Base-by-base conservation (phyloP, 2,113 vertebrate species). In the Willisornis vidua region DNA sequence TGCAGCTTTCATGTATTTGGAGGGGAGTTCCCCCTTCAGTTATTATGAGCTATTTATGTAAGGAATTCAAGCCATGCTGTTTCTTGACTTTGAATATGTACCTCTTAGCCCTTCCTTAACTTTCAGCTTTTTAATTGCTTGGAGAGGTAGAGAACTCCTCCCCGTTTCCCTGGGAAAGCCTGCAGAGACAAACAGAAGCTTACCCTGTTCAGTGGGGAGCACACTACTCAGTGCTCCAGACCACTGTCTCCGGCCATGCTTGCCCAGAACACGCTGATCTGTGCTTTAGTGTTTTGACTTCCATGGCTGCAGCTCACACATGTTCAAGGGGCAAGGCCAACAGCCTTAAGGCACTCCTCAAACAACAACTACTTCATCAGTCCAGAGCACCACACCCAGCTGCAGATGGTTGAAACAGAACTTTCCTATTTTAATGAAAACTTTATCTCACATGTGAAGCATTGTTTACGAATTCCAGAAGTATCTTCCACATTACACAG, bases 401-500 rank as follows among this genome's bases (percentile, higher is more conserved):
- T 71, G 72, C 93, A 95, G 92, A 94, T 90, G 92, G 85, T 68
- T 87, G 55, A 61, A 94, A 79, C 63, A 91, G 79, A 95, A 70
- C 67, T 55, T 88, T 92, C 39, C 79, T 52, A 65, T 93, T 94
- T 90, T 89, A 92, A 95, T 78, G 49, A 93, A 86, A 90, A 88
- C 75, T 86, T 86, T 88, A 73, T 95, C 94, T 96, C 52, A n/a
- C 81, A 87, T 76, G 59, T 51, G 87, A 90, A 80, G 72, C 82
- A 70, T 19, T 96, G 85, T 96, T 95, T 93, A 86, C 3, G 22
- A 89, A 96, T 97, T 96, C 94, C 92, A 86, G 45, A 57, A 92
- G 63, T 67, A 80, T 49, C 75, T 95, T 91, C 85, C 4, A 0
- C 0, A 0, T 77, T 73, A 83, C 59, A 54, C 92, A 93, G 71